Evolutionary conservation across 2,113 vertebrate genomes (phyloP).

Genomic region (Psettodes erumei): DNA sequence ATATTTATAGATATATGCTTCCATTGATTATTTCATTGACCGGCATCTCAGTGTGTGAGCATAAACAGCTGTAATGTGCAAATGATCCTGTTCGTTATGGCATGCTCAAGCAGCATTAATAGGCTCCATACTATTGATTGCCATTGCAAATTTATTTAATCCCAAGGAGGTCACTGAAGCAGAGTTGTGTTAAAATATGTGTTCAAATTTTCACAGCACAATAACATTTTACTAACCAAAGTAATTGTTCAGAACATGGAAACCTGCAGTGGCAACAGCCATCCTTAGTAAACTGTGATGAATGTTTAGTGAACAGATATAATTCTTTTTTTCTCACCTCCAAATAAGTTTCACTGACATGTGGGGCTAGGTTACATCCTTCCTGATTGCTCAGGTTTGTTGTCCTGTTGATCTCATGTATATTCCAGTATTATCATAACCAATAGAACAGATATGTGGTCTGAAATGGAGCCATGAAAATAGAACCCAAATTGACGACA

Average conservation of each 20-base stretch:
- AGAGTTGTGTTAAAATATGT: slow-evolving; percentile 1
- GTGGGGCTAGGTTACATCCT: background rate
- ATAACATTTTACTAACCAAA: background rate
- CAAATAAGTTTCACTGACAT: background rate
- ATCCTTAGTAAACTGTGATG: background rate
- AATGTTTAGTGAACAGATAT: background rate
- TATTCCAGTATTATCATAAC: background rate
- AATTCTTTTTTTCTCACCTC: background rate
- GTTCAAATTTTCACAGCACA: background rate
- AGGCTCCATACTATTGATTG: slow-evolving; percentile 40
- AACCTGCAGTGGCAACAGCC: no score
- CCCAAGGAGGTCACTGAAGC: slow-evolving; percentile 15
- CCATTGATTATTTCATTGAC: slow-evolving; percentile 31
- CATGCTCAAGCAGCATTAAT: slow-evolving; percentile 33
- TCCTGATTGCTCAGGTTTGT: background rate
- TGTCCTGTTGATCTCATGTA: background rate
- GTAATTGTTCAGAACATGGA: background rate
- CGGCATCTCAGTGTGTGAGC: slow-evolving; percentile 10
- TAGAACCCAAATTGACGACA: background rate
- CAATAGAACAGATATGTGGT: background rate
- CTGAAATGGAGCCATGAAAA: background rate
- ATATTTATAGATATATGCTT: slow-evolving; percentile 10
- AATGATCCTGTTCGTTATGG: slow-evolving; percentile 29
- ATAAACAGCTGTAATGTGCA: slow-evolving; percentile 9
- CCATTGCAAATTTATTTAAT: slow-evolving; percentile 30